Conservation (phyloP, 1,140 invertebrate species). For the Drosophila burlai region DNA sequence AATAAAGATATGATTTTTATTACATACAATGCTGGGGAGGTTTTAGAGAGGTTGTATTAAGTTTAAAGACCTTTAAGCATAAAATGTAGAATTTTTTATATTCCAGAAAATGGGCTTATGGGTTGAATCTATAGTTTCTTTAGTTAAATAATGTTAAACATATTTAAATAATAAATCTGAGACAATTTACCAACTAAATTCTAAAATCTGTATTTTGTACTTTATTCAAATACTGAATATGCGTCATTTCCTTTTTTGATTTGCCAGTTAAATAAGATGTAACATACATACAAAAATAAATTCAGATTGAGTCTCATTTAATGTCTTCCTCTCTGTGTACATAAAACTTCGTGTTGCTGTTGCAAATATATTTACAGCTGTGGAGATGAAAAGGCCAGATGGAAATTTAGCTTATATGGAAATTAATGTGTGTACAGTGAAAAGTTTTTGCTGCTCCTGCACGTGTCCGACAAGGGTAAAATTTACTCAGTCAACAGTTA, state of each 20-base stretch:
- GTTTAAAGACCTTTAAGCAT: too few species aligned
- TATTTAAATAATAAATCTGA: too few species aligned
- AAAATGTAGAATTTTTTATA: too few species aligned
- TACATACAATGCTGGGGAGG: background rate
- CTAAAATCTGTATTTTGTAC: too few species aligned
- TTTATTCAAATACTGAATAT: background rate
- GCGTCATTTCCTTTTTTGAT: too few species aligned
- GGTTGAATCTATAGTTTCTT: too few species aligned
- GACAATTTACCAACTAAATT: background rate
- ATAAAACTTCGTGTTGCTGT: slow-evolving; percentile 21
- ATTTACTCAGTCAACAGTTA: slow-evolving; percentile 48
- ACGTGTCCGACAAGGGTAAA: slow-evolving; percentile 45
- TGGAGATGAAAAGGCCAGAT: slow-evolving; percentile 51
- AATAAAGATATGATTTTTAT: background rate
- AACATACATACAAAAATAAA: background rate
- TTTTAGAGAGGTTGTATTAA: background rate
- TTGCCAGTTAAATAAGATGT: background rate
- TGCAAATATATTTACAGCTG: slow-evolving; percentile 47
- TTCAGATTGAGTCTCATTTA: background rate
- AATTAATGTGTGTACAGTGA: slow-evolving; percentile 59
- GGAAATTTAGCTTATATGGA: slow-evolving; percentile 66
- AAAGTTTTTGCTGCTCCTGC: slow-evolving; percentile 45
- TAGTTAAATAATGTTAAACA: too few species aligned
- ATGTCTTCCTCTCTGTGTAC: background rate
- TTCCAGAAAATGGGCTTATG: too few species aligned